A percentile compares a stretch with the other conserved stretches of the same genome.
Evolutionary conservation across 2,888 invertebrate genomes (phyloP).

Genomic region (Panzeria rudis): DNA sequence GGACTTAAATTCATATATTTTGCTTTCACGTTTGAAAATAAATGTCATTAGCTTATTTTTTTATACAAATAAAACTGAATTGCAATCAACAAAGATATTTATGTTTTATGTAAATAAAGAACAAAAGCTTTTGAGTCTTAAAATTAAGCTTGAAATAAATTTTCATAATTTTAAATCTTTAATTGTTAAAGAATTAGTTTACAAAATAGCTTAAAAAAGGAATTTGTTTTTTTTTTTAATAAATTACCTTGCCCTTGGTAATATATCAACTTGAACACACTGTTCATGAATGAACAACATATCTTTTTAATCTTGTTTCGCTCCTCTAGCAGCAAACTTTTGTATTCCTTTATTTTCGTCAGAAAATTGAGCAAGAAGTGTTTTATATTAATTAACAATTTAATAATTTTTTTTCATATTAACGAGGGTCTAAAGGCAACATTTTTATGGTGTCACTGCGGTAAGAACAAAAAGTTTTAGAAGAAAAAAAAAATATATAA

Average conservation of each 20-base stretch:
- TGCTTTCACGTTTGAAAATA: no score
- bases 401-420: not conserved
- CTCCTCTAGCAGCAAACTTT: not conserved
- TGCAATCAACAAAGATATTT: no score
- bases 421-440: slow-evolving; percentile 18
- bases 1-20: no score
- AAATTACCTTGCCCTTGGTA: not conserved
- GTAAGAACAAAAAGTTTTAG: not conserved
- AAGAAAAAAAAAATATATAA: not conserved
- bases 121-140: no score
- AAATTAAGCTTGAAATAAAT: no score
- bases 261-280: not conserved
- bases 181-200: no score
- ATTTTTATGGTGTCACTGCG: slow-evolving; percentile 28
- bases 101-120: no score
- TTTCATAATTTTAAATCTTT: no score
- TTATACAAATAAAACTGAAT: no score
- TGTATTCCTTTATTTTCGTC: not conserved
- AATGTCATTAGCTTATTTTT: no score
- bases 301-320: not conserved
- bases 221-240: no score
- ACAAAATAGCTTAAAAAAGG: no score
- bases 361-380: not conserved
- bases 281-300: not conserved
- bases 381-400: slow-evolving; percentile 43